Evolutionary conservation across 2,797 vertebrate species (phyloP).

Genomic region (Argya squamiceps): DNA sequence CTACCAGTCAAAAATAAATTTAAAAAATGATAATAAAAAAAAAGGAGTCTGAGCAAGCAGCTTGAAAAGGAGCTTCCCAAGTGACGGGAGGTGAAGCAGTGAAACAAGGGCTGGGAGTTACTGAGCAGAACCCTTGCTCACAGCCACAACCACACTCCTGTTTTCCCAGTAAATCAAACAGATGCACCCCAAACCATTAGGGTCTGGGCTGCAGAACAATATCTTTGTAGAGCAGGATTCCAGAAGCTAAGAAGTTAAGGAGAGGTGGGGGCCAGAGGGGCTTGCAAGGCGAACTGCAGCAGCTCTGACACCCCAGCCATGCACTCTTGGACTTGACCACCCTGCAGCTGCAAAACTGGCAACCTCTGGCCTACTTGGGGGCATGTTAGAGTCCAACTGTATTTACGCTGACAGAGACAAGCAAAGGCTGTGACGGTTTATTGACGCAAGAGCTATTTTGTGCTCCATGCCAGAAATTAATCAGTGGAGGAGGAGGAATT

Average conservation of each 20-base stretch:
- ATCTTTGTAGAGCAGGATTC: neutral
- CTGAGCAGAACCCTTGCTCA: neutral
- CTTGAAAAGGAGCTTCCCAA: neutral
- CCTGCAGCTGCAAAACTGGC: slow-evolving; percentile 27
- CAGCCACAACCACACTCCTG: neutral
- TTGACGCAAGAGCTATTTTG: slow-evolving; percentile 75
- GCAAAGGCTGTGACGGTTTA: slow-evolving; percentile 71
- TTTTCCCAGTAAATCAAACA: neutral
- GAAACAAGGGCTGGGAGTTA: fast-evolving
- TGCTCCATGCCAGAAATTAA: slow-evolving; percentile 72
- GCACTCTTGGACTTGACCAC: neutral
- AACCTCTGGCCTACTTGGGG: slow-evolving; percentile 53
- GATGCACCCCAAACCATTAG: neutral
- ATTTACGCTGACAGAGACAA: slow-evolving; percentile 67
- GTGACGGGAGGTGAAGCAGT: neutral
- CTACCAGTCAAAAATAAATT: no score
- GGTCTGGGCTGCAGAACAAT: neutral
- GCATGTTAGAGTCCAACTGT: slow-evolving; percentile 49
- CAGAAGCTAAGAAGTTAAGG: neutral
- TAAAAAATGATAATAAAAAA: no score
- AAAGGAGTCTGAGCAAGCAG: neutral
- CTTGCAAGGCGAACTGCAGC: neutral
- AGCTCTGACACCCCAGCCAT: neutral
- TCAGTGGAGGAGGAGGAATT: slow-evolving; percentile 68
- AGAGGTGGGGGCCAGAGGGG: no score